Evolutionary conservation across 2,888 invertebrate genomes (phyloP), one percentile per base, ranked within the genome.

Genomic region (Crossocerus cetratus): DNA sequence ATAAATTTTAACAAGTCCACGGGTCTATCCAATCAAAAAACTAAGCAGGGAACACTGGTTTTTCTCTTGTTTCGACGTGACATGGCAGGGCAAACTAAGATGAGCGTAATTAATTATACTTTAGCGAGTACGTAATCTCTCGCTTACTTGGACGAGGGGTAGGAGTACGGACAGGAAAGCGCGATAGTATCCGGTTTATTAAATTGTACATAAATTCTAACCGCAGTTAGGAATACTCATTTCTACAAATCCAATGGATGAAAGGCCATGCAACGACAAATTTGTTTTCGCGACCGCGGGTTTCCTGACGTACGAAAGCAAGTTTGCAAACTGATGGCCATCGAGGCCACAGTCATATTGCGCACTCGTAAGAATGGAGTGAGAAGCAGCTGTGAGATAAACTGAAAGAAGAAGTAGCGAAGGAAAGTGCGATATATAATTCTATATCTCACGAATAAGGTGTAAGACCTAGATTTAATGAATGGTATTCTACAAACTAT

Each of bases 401-500:
- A 57, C 60, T 5, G 49, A 20, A 54, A 20, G 21, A 20, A 18
- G 45, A 59, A 22, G 13, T 21, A 11, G 11, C 32, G 8, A 54
- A 45, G 14, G 16, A 21, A 18, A 2, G 56, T n/a, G 5, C 65
- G 69, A 49, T 69, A 66, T 74, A 74, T 66, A 57, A 49, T 49
- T 66, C 66, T 64, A 44, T 64, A 64, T 68, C 66, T 69, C 32
- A 68, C 59, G 32, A 64, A 64, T 74, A 74, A 42, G 45, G 32
- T 11, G 63, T 82, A 81, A 82, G 72, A 69, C 49, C 42, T 82
- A 83, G 76, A 70, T 73, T 71, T 82, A 82, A 77, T 62, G 82
- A 76, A 78, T 82, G 82, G 65, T 82, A 83, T 78, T 76, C 70
- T 95, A 95, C 95, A 95, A 95, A 94, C 95, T 95, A 95, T 95